Evolutionary conservation across 2,113 vertebrate species (phyloP), one percentile per base, ranked within the genome.

Genomic region (Psephotus haematonotus): DNA sequence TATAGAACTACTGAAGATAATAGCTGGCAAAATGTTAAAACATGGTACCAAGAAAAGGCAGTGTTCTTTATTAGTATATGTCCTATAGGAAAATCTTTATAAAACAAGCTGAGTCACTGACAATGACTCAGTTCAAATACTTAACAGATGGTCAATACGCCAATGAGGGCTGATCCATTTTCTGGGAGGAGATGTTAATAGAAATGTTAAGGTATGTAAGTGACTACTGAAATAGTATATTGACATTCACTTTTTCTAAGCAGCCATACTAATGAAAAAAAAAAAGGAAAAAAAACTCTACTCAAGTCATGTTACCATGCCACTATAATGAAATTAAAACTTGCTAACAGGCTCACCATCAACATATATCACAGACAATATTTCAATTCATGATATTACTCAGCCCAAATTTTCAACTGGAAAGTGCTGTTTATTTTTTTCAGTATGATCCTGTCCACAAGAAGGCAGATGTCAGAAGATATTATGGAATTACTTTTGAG

Each of bases 31-130:
- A 79, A 83, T n/a, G 62, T 23, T 16, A 77, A 85, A 77, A n/a
- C 0, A 0, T 37, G 8, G 6, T n/a, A 78, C 19, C 13, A 41
- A 85, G 27, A 74, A n/a, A 85, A 88, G 31, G 17, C 11, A 43
- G 5, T 13, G 23, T 16, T 71, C 16, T 70, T 76, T 69, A 46
- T 60, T 69, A 9, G 17, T 46, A 3, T 29, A 20, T 28, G 9
- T 43, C 46, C 14, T 27, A 17, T 39, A 17, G 50, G 43, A 50
- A 71, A 23, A 22, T 71, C 13, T 39, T 64, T 79, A 39, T 24
- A 55, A 92, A 88, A 67, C 31, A 55, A 77, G 2, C 4, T 28
- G 17, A 71, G 27, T 53, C n/a, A 67, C 49, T 67, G 16, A 35
- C 11, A 71, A 55, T 68, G 9, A 23, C n/a, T 83, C n/a, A 47